Evolutionary conservation across 2,113 vertebrate species (phyloP), one percentile per base, ranked within the genome.

Genomic region (Brevimyrus niger): DNA sequence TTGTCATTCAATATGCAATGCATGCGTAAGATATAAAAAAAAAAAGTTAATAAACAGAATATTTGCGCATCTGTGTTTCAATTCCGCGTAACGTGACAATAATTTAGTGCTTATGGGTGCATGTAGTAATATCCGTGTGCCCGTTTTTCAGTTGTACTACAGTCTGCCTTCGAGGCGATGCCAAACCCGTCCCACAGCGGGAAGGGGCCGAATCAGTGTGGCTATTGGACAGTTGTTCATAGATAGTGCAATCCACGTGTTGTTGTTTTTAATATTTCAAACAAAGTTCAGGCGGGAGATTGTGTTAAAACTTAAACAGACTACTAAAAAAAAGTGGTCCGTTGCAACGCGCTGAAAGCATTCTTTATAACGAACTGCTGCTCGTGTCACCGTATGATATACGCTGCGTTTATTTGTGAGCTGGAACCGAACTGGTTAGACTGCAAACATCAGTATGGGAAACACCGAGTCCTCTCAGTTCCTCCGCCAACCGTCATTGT

Each of bases 261-360:
- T 93, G 73, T 19, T 94, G 92, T 94, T 95, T 92, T 93, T 92
- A 86, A 42, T 9, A 4, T 82, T 96, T 96, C 93, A 94, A 92
- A 92, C 90, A 44, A 94, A 94, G 91, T 94, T 95, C 93, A 90
- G 94, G 95, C 95, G 95, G 94, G 95, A 92, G 91, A 92, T 90
- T 46, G 53, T 47, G 53, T 65, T 83, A 0, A 23, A 55, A 44
- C 50, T 1, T 31, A 17, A 73, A 23, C 19, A 9, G 2, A 8
- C n/a, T 53, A 76, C 4, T 31, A 44, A n/a, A 44, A 23, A 23
- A 8, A 42, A 23, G 46, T 21, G 46, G 46, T 48, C 31, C 9
- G 73, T 19, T 53, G 53, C 9, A n/a, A 61, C 48, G 23, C 73
- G 23, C n/a, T 38, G 17, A 83, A 17, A 53, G 38, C 3, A 47